Conservation (phyloP, 1,140 invertebrate genomes). For the Bemisia tabaci region DNA sequence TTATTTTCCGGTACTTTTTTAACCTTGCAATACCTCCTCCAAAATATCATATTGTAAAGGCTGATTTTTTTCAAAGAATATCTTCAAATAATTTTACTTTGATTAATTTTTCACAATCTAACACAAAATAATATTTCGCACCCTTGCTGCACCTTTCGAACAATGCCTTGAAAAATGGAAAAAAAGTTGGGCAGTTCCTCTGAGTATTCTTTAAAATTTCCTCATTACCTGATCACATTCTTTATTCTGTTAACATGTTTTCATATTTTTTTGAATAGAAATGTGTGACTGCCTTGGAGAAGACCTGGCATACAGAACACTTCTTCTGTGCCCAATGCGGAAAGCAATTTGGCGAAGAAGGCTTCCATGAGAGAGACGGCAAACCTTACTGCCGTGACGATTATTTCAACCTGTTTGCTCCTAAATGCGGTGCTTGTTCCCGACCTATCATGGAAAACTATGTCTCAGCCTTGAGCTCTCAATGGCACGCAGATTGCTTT, state of each 20-base stretch:
- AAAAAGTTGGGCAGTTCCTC: too few species aligned
- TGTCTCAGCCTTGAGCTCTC: constrained; percentile 91
- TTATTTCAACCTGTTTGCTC: constrained; percentile 97
- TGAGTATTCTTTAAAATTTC: too few species aligned
- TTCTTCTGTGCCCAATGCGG: constrained; percentile 98
- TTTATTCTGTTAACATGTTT: constrained; percentile 5
- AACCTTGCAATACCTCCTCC: too few species aligned
- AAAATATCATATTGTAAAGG: too few species aligned
- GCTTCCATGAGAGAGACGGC: constrained; percentile 86
- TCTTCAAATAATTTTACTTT: too few species aligned
- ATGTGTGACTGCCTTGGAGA: constrained; percentile 96
- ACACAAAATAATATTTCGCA: too few species aligned
- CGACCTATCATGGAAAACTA: constrained; percentile 98
- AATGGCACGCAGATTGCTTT: constrained; percentile 99
- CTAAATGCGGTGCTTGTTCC: constrained; percentile 94
- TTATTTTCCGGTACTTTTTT: too few species aligned
- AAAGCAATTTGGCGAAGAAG: constrained; percentile 91
- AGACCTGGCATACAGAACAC: constrained; percentile 98
- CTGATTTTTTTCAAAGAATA: too few species aligned
- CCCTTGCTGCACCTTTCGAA: too few species aligned
- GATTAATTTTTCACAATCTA: too few species aligned
- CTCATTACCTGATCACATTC: too few species aligned
- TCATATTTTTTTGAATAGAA: constrained; percentile 52
- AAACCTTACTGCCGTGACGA: constrained; percentile 90
- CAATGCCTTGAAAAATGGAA: too few species aligned